These are phyloP conservation scores for Tiliacea aurago DNA, from an alignment of 2,888 invertebrate genomes.

Conservation along the genomic window DNA sequence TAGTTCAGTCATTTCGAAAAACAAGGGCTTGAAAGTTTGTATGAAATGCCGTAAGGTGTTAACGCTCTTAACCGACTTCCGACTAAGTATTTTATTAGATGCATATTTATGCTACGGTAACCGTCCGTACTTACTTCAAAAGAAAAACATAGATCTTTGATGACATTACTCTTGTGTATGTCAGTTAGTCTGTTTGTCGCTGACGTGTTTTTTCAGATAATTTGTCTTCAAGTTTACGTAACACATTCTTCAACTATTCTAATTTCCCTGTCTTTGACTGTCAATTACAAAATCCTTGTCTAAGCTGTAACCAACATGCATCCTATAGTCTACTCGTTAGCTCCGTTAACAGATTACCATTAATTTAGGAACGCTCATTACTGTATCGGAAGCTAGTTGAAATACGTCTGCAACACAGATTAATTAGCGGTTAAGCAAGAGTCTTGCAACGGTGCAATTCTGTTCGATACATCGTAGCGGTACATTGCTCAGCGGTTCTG, in stretches of 20 bases:
- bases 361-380: conserved; percentile 33
- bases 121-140: neutral
- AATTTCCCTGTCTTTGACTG: neutral
- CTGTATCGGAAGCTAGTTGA: conserved; percentile 26
- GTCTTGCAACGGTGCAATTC: conserved; percentile 9
- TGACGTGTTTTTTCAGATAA: neutral
- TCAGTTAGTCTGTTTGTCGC: neutral
- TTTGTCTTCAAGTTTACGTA: neutral
- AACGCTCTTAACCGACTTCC: neutral
- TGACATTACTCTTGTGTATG: neutral
- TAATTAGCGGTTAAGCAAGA: conserved; percentile 4
- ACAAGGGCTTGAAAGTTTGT: too few relatives aligned
- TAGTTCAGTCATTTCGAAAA: too few relatives aligned
- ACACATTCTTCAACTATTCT: neutral
- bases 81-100: neutral
- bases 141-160: neutral
- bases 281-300: neutral
- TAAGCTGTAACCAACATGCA: neutral
- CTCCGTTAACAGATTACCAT: neutral
- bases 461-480: neutral
- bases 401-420: conserved; percentile 30
- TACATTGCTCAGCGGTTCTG: conserved; percentile 3
- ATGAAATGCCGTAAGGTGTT: too few relatives aligned
- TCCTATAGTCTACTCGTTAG: conserved; percentile 11
- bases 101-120: too few relatives aligned